These are phyloP conservation scores for Drosophila falleni DNA, from an alignment of 2,888 invertebrate genomes.

Conservation along the genomic window DNA sequence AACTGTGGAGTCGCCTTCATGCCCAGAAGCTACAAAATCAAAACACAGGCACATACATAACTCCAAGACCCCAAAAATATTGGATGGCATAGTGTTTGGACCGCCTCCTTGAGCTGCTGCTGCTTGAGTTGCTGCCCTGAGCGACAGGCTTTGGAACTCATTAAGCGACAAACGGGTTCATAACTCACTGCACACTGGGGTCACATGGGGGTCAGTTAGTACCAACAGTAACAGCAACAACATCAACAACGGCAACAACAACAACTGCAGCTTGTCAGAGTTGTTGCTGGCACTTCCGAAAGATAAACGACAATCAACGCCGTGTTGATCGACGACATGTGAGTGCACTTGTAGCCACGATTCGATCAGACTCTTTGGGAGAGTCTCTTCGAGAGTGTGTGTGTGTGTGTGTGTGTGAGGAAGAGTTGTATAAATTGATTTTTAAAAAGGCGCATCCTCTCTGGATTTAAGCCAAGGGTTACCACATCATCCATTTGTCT, in stretches of 20 bases:
- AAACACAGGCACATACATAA: slow-evolving; percentile 52
- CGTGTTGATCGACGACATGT: slow-evolving; percentile 64
- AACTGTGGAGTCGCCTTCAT: slow-evolving; percentile 29
- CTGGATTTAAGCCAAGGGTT: slow-evolving; percentile 19
- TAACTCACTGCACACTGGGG: slow-evolving; percentile 60
- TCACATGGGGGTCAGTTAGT: slow-evolving; percentile 58
- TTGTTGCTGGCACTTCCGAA: slow-evolving; percentile 58
- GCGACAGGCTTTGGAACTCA: slow-evolving; percentile 62
- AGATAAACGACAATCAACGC: slow-evolving; percentile 63
- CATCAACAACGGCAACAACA: slow-evolving; percentile 16
- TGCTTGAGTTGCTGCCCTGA: slow-evolving; percentile 14
- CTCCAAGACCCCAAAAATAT: slow-evolving; percentile 27
- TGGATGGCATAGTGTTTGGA: slow-evolving; percentile 7
- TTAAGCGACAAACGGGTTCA: slow-evolving; percentile 77
- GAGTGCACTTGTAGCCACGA: slow-evolving; percentile 41
- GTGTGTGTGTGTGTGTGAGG: not conserved
- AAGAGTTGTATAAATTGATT: slow-evolving; percentile 40
- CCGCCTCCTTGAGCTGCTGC: slow-evolving; percentile 43
- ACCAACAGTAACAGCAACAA: slow-evolving; percentile 22
- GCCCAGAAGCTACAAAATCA: slow-evolving; percentile 78
- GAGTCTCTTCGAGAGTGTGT: not conserved
- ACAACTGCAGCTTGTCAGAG: slow-evolving; percentile 31
- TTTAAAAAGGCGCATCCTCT: slow-evolving; percentile 39
- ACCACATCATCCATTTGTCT: slow-evolving; percentile 2
- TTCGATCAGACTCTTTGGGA: slow-evolving; percentile 20